Evolutionary conservation across 92 coral and sea anemone species (phyloP).

Genomic region (Parazoanthus atlanticus): DNA sequence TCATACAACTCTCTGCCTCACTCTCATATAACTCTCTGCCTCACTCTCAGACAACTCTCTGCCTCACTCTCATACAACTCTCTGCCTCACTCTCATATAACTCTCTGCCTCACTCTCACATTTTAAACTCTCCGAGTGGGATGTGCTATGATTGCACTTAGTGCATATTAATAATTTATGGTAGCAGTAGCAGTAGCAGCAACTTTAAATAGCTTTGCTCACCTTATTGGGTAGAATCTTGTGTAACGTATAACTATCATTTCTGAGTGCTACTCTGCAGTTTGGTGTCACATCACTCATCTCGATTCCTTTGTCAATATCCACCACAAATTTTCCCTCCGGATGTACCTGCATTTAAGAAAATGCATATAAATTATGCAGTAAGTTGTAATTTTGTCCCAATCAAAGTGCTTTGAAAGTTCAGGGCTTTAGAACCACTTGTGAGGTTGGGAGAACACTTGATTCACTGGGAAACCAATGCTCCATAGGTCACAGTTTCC

Average conservation of each 20-base stretch:
- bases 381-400: background rate
- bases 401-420: no score
- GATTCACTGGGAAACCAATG: no score
- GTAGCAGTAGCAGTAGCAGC: background rate
- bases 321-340: conserved; percentile 99
- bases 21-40: no score
- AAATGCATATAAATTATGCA: background rate
- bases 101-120: no score
- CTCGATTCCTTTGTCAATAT: conserved; percentile 95
- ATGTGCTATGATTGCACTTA: background rate
- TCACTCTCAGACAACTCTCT: no score
- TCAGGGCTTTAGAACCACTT: background rate
- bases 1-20: no score
- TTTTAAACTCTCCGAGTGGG: no score
- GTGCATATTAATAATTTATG: background rate
- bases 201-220: background rate
- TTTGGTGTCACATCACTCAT: conserved; percentile 97
- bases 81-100: no score
- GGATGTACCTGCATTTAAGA: conserved; percentile 80
- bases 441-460: background rate
- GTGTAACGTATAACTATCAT: conserved; percentile 97
- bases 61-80: no score
- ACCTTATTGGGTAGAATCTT: conserved; percentile 99
- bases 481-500: no score
- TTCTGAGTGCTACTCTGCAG: conserved; percentile 97